phyloP scores from a whole-genome alignment of 1,140 invertebrate genomes.

The Pogonognathellus flavescens region DNA sequence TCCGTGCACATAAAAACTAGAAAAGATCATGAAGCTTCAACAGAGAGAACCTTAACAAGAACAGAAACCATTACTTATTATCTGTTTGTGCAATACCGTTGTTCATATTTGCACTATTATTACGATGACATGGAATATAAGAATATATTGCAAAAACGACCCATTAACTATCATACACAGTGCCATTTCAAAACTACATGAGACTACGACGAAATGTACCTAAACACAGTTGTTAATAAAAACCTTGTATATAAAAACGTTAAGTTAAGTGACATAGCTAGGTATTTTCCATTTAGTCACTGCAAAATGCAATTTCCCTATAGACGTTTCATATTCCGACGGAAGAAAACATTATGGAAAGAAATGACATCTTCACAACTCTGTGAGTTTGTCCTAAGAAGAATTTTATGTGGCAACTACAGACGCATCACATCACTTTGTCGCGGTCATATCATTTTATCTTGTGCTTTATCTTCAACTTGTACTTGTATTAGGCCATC shows the following conservation, averaged over 20 bases:
- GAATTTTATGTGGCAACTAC: slow-evolving; percentile 21
- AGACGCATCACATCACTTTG: neutral
- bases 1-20: neutral
- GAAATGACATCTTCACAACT: slow-evolving; percentile 28
- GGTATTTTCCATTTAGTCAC: neutral
- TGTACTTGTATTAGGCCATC: neutral
- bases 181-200: too few species aligned
- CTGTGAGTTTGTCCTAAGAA: neutral
- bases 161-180: too few species aligned
- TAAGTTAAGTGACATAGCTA: neutral
- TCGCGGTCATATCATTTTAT: neutral
- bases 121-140: neutral
- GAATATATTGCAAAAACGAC: too few species aligned
- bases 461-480: neutral
- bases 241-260: too few species aligned
- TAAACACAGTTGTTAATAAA: too few species aligned
- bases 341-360: slow-evolving; percentile 36
- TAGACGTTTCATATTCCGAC: slow-evolving; percentile 8
- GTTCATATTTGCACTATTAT: neutral
- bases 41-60: too few species aligned
- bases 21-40: neutral
- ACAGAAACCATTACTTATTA: too few species aligned
- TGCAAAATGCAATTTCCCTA: slow-evolving; percentile 13
- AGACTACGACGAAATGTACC: too few species aligned
- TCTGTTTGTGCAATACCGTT: neutral